These are phyloP conservation scores for Plemyria rubiginata DNA, from an alignment of 2,888 invertebrate species.

Conservation along the genomic window DNA sequence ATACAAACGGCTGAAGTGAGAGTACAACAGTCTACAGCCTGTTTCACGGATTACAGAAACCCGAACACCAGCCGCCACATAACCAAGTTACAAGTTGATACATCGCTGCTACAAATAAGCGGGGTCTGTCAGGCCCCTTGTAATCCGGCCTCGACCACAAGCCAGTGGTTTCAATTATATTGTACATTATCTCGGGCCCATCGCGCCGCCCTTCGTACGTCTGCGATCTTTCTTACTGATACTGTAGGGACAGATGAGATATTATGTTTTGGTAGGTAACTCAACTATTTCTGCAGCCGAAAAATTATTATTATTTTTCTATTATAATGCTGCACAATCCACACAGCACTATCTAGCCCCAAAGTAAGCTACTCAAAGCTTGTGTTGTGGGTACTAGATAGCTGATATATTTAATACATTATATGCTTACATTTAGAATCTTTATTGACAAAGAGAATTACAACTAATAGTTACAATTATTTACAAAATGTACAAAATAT, in stretches of 20 bases:
- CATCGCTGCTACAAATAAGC: slow-evolving; percentile 24
- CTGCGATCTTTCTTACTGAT: slow-evolving; percentile 61
- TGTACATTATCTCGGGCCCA: slow-evolving; percentile 33
- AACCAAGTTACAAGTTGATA: slow-evolving; percentile 25
- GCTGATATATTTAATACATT: no score
- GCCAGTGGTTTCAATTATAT: slow-evolving; percentile 41
- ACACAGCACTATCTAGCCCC: no score
- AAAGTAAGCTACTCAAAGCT: no score
- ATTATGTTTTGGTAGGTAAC: slow-evolving; percentile 28
- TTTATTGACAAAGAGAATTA: no score
- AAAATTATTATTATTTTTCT: no score
- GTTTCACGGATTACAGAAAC: background rate
- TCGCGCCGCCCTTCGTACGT: slow-evolving; percentile 38
- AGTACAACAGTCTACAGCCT: background rate
- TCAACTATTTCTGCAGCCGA: background rate
- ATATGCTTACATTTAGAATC: no score
- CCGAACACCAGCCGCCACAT: slow-evolving; percentile 13
- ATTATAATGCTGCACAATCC: no score
- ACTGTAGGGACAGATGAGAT: slow-evolving; percentile 37
- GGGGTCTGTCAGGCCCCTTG: slow-evolving; percentile 16
- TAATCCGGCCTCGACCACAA: slow-evolving; percentile 39
- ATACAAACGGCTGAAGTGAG: no score
- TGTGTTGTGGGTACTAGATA: no score
- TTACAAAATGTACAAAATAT: no score
- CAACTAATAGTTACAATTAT: no score